phyloP scores from a whole-genome alignment of 2,888 invertebrate species.

The Metacarcinus magister region DNA sequence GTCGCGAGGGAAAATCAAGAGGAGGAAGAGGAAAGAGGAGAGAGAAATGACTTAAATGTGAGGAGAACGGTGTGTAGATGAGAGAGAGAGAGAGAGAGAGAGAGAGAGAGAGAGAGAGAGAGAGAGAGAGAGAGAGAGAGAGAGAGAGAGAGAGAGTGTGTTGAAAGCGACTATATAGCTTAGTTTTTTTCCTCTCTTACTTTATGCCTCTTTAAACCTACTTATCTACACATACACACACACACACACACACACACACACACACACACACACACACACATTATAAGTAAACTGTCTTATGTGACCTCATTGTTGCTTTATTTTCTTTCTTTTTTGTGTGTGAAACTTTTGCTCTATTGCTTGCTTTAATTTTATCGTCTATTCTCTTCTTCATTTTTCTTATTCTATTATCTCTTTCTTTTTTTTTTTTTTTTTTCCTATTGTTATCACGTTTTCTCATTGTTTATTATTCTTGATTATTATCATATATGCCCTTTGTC shows the following conservation, averaged over 20 bases:
- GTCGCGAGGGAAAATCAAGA: conserved; percentile 30
- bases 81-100: conserved; percentile 13
- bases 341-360: not conserved
- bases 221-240: conserved; percentile 12
- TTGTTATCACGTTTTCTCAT: not conserved
- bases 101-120: conserved; percentile 62
- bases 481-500: too few species aligned
- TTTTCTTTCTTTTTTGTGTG: not conserved
- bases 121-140: conserved; percentile 62
- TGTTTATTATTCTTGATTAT: not conserved
- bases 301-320: not conserved
- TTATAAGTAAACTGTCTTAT: not conserved
- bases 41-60: too few species aligned
- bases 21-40: not conserved
- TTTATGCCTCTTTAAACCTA: not conserved
- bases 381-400: not conserved
- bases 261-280: conserved; percentile 10
- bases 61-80: too few species aligned
- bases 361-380: not conserved
- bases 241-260: conserved; percentile 20
- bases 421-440: not conserved
- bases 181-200: not conserved
- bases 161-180: not conserved
- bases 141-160: conserved; percentile 58
- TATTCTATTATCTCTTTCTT: not conserved